A percentile compares a stretch with the other conserved stretches of the same genome.
phyloP scores from a whole-genome alignment of 2,797 vertebrate genomes.

The Borostomias antarcticus region DNA sequence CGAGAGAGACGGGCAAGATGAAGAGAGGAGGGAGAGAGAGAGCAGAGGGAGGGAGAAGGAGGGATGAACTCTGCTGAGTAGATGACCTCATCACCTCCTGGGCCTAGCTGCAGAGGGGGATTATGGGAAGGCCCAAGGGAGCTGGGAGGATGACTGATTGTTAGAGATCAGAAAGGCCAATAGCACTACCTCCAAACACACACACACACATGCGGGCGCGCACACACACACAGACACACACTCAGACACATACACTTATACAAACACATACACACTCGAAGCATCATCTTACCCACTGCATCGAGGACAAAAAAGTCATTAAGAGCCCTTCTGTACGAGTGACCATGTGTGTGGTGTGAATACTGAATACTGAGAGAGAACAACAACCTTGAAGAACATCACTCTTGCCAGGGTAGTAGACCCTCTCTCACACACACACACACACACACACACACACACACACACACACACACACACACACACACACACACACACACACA shows the following conservation, averaged over 20 bases:
- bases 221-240: constrained; percentile 19
- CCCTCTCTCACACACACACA: not conserved
- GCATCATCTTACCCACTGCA: not conserved
- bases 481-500: too few relatives aligned
- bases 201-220: constrained; percentile 5
- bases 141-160: constrained; percentile 36
- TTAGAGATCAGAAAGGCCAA: constrained; percentile 25
- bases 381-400: not conserved
- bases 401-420: not conserved
- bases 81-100: constrained; percentile 42
- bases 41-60: not conserved
- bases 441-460: not conserved
- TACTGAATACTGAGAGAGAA: not conserved
- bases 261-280: not conserved
- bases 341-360: constrained; percentile 6
- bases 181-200: not conserved
- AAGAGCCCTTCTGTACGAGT: not conserved
- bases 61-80: constrained; percentile 16
- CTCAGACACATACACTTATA: not conserved
- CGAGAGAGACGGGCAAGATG: constrained; percentile 7
- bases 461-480: too few relatives aligned
- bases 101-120: constrained; percentile 28
- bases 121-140: constrained; percentile 38
- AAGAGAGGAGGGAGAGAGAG: constrained; percentile 10
- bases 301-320: constrained; percentile 1